Percentiles rank a stretch among this genome's conserved stretches.
Conservation (phyloP, 2,797 vertebrate genomes). For the Betta splendens region DNA sequence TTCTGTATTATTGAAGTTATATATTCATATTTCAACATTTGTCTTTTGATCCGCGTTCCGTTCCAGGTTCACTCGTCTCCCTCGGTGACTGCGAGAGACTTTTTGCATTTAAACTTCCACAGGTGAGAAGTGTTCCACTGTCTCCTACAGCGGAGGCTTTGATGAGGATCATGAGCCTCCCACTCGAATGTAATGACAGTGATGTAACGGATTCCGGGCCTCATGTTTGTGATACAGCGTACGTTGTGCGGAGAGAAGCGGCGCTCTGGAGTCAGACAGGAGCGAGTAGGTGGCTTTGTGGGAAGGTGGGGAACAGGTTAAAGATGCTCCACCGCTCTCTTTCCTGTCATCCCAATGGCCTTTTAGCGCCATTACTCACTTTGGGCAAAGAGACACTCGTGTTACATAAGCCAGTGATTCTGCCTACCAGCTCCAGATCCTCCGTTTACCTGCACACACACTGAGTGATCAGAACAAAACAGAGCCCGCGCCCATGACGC, state of each 20-base stretch:
- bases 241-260: slow-evolving; percentile 35
- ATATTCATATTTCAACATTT: slow-evolving; percentile 10
- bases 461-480: too few species aligned
- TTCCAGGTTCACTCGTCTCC: slow-evolving; percentile 5
- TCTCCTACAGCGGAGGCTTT: slow-evolving; percentile 15
- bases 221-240: slow-evolving; percentile 37
- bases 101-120: slow-evolving; percentile 17
- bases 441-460: slow-evolving; percentile 39
- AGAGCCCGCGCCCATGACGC: too few species aligned
- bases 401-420: slow-evolving; percentile 67
- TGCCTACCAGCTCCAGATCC: slow-evolving; percentile 58
- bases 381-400: slow-evolving; percentile 66
- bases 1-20: slow-evolving; percentile 8
- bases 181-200: slow-evolving; percentile 22
- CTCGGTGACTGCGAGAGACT: slow-evolving; percentile 6
- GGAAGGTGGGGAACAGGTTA: slow-evolving; percentile 69
- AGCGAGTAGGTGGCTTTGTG: slow-evolving; percentile 64
- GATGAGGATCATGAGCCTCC: slow-evolving; percentile 24
- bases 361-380: slow-evolving; percentile 71
- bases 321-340: slow-evolving; percentile 59
- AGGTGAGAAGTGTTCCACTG: slow-evolving; percentile 24
- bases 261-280: slow-evolving; percentile 40
- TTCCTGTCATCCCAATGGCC: slow-evolving; percentile 64
- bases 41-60: slow-evolving; percentile 11
- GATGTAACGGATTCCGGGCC: slow-evolving; percentile 28